phyloP scores from a whole-genome alignment of 92 coral and sea anemone genomes.

The Paragorgia papillata region DNA sequence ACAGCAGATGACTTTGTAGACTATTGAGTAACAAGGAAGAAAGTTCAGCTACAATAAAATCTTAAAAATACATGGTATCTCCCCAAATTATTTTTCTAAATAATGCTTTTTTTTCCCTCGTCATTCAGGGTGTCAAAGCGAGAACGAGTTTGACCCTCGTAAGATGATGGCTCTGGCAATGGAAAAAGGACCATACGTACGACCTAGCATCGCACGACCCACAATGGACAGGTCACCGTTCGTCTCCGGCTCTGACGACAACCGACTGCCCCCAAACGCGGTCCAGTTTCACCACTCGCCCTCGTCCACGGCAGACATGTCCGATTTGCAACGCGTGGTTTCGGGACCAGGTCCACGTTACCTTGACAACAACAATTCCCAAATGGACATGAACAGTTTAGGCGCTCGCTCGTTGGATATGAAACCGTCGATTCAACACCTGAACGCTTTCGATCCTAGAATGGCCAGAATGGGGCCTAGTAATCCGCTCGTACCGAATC shows the following conservation, averaged over 20 bases:
- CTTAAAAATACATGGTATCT: no score
- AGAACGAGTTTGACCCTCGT: slow-evolving; percentile 24
- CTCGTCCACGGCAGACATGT: slow-evolving; percentile 6
- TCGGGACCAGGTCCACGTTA: background rate
- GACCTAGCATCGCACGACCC: background rate
- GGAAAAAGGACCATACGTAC: slow-evolving; percentile 17
- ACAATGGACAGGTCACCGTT: background rate
- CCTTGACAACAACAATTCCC: slow-evolving; percentile 18
- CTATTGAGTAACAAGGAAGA: no score
- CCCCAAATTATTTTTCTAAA: background rate
- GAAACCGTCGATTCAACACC: slow-evolving; percentile 13
- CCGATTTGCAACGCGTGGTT: slow-evolving; percentile 10
- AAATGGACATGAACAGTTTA: slow-evolving; percentile 7
- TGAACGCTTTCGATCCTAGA: slow-evolving; percentile 5
- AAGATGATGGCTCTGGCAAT: slow-evolving; percentile 19
- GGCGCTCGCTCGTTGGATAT: slow-evolving; percentile 9
- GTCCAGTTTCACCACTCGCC: slow-evolving; percentile 7
- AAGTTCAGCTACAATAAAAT: no score
- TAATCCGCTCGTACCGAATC: slow-evolving; percentile 13
- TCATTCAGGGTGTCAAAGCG: slow-evolving; percentile 7
- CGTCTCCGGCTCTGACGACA: slow-evolving; percentile 13
- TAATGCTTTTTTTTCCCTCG: background rate
- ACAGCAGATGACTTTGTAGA: no score
- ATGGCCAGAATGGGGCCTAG: background rate
- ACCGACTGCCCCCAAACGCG: slow-evolving; percentile 3